Base-by-base conservation (phyloP, 2,797 vertebrate genomes). In the Loris lydekkerianus region DNA sequence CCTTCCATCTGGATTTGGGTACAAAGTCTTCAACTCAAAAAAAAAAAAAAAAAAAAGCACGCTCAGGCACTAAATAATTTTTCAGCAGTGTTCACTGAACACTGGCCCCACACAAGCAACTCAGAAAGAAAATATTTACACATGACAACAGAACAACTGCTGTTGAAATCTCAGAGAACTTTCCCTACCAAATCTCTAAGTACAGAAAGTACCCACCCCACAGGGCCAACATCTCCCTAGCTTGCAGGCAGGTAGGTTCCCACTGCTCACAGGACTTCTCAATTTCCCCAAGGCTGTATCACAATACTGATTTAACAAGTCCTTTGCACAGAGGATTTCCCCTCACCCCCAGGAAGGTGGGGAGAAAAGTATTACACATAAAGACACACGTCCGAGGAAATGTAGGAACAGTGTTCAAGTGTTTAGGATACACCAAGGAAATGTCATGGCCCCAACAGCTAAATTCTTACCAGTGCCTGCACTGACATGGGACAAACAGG, bases 51-150 rank as follows among this genome's bases (percentile, higher is more conserved):
- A 87, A 89, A 23, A 17, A 67, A 77, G 23, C 27, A 49, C 5
- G 15, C 40, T 17, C 4, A 25, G 56, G 58, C 63, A 84, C 53
- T 80, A 88, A 84, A 84, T 13, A 58, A 95, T 43, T 80, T 81
- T 81, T 91, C 63, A 86, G 73, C 77, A 85, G 40, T 69, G 95
- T 73, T 91, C 49, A 40, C 18, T 21, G 31, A 84, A 87, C 73
- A 49, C 4, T 27, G 56, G 91, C 43, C 77, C 86, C 53, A 85
- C 86, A 37, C 53, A 88, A 49, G 63, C 43, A 7, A 67, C 65
- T 69, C 43, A 70, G 69, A 91, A 89, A 87, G 87, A 77, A 23
- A 94, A 67, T 82, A 89, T 76, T 87, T 88, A 93, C 67, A 56
- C 9, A 37, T 4, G 85, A 88, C 63, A 70, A 49, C 77, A 90